Conservation (phyloP, 2,797 vertebrate genomes). For the Benthosema pterotum region DNA sequence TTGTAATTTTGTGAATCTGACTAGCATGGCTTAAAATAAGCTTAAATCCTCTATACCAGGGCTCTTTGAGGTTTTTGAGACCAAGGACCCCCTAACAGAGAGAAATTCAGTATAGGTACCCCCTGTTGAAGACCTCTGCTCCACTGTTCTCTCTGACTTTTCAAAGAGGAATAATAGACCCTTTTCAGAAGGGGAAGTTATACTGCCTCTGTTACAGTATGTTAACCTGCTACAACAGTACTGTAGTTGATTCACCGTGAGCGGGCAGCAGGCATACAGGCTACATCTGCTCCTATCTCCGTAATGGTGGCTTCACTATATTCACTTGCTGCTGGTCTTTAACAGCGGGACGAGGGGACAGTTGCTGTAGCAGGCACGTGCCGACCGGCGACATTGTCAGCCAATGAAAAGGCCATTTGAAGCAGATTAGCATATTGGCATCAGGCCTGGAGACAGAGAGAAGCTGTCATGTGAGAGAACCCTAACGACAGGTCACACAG, state of each 20-base stretch:
- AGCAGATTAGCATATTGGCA: constrained; percentile 69
- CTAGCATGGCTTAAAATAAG: not conserved
- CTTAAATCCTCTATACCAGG: too few species aligned
- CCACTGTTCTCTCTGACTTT: too few species aligned
- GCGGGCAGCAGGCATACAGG: constrained; percentile 49
- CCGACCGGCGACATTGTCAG: constrained; percentile 35
- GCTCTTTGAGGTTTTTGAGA: too few species aligned
- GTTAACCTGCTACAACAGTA: not conserved
- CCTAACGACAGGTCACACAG: constrained; percentile 84
- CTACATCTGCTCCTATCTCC: constrained; percentile 51
- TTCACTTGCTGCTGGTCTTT: constrained; percentile 43
- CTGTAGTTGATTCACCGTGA: constrained; percentile 47
- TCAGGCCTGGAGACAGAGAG: constrained; percentile 67
- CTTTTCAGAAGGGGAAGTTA: too few species aligned
- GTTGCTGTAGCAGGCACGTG: constrained; percentile 53
- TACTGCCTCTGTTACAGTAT: too few species aligned
- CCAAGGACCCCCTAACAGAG: too few species aligned
- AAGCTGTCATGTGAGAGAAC: constrained; percentile 78
- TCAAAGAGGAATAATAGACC: too few species aligned
- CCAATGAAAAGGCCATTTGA: constrained; percentile 74
- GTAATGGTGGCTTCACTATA: constrained; percentile 40
- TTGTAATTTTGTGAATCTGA: not conserved
- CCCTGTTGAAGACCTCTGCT: too few species aligned
- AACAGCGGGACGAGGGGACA: constrained; percentile 28
- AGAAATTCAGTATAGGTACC: too few species aligned